Evolutionary conservation across 2,888 invertebrate genomes (phyloP).

Genomic region (Crioceris asparagi): DNA sequence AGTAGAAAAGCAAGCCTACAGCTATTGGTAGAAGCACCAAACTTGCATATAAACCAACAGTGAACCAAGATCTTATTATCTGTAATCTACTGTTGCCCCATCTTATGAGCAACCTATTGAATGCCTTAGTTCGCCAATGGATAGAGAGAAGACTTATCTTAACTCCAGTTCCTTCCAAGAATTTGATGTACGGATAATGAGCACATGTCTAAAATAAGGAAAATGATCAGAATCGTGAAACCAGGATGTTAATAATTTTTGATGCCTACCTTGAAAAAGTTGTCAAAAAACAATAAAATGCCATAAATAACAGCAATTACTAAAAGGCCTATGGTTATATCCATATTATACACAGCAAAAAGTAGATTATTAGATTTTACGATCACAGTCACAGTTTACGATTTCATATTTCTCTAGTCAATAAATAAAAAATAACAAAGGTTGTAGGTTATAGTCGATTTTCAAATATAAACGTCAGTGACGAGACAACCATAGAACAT

Average conservation of each 20-base stretch:
- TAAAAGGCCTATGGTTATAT: constrained; percentile 51
- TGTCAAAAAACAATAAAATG: constrained; percentile 65
- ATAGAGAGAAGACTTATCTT: constrained; percentile 60
- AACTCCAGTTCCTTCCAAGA: constrained; percentile 66
- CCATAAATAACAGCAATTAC: constrained; percentile 52
- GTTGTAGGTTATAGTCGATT: too few relatives aligned
- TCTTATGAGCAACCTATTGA: constrained; percentile 64
- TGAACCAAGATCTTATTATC: constrained; percentile 61
- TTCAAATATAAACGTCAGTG: too few relatives aligned
- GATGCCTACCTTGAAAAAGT: constrained; percentile 66
- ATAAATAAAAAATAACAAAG: too few relatives aligned
- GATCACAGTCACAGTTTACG: too few relatives aligned
- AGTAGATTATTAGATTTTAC: too few relatives aligned
- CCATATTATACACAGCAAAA: too few relatives aligned
- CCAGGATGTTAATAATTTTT: constrained; percentile 4
- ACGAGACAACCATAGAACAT: too few relatives aligned
- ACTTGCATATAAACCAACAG: constrained; percentile 51
- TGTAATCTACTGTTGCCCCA: constrained; percentile 56
- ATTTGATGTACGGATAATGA: constrained; percentile 69
- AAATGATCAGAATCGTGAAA: constrained; percentile 1
- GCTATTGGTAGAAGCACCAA: constrained; percentile 58
- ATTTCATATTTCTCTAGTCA: too few relatives aligned
- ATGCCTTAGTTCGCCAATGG: constrained; percentile 68
- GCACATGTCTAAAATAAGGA: constrained; percentile 61
- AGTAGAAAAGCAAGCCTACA: constrained; percentile 44